phyloP scores from a whole-genome alignment of 2,888 invertebrate genomes.

The Aphrophora alni region DNA sequence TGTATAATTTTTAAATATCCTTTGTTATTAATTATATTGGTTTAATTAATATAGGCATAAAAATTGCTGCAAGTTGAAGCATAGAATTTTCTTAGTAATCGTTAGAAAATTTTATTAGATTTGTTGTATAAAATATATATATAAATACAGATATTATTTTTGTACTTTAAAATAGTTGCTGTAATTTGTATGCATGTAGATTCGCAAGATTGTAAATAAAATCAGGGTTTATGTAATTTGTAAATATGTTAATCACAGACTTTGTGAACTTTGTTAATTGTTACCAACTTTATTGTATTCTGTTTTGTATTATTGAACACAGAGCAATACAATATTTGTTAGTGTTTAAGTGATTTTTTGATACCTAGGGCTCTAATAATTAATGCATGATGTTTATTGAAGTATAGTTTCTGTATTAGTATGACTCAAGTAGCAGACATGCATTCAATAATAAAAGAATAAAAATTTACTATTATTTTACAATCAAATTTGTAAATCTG shows the following conservation, averaged over 20 bases:
- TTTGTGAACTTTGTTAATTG: neutral
- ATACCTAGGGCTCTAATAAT: neutral
- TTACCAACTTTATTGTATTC: neutral
- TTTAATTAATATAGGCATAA: neutral
- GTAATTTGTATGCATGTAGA: neutral
- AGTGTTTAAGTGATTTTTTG: neutral
- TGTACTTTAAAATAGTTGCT: neutral
- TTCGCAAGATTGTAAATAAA: neutral
- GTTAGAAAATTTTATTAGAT: neutral
- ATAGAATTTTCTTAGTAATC: neutral
- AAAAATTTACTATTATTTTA: no score
- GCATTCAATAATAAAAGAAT: no score
- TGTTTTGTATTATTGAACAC: neutral
- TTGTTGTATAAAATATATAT: neutral
- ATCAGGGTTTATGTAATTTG: neutral
- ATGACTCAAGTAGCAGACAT: no score
- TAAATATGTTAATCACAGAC: neutral
- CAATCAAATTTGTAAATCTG: no score
- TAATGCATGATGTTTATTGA: no score
- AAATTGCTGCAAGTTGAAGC: neutral
- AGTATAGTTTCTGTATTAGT: no score
- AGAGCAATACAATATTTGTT: neutral
- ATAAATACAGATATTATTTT: slow-evolving; percentile 4
- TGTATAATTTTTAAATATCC: no score
- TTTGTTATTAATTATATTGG: neutral